Evolutionary conservation across 2,888 invertebrate species (phyloP), one percentile per base, ranked within the genome.

Genomic region (Callinectes sapidus): DNA sequence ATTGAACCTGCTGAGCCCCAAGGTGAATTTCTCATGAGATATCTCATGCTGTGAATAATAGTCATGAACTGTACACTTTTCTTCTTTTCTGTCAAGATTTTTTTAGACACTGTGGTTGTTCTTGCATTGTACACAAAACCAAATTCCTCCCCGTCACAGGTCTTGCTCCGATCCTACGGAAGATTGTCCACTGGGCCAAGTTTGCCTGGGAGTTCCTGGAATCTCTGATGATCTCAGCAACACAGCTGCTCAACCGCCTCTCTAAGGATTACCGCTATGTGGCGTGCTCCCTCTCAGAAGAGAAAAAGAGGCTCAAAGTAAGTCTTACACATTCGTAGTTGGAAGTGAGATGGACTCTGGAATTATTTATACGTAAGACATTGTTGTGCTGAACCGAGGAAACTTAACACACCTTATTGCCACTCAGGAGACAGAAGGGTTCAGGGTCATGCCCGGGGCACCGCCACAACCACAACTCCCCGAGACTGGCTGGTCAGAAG

Each of bases 231-330:
- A 97, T 98, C 91, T 98, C 98, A 39, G 95, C 98, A 90, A 98
- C 98, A 2, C 97, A 97, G 91, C 97, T 97, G 95, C 96, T 99
- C 92, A 98, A 99, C 96, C 97, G 97, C 95, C 97, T 98, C 95
- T 99, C 99, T 0, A 97, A 98, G 91, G 99, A 99, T 96, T 99
- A 99, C 96, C 97, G 99, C 95, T 99, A 98, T 95, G 98, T 99
- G 0, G 98, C 99, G 42, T 97, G 97, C 95, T 98, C 98, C 54
- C 96, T 99, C 91, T 97, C 97, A 0, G 97, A 97, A 94, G 99
- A 99, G 95, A 99, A 99, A 96, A 98, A 97, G 96, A 96, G 97
- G 92, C 96, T 99, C 1, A 99, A 98, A 97, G 98, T 98, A 96
- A 95, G 95, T 93, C 85, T n/a, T 28, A 2, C 77, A 10, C 71